Evolutionary conservation across 1,140 invertebrate species (phyloP).

Genomic region (Apis florea): DNA sequence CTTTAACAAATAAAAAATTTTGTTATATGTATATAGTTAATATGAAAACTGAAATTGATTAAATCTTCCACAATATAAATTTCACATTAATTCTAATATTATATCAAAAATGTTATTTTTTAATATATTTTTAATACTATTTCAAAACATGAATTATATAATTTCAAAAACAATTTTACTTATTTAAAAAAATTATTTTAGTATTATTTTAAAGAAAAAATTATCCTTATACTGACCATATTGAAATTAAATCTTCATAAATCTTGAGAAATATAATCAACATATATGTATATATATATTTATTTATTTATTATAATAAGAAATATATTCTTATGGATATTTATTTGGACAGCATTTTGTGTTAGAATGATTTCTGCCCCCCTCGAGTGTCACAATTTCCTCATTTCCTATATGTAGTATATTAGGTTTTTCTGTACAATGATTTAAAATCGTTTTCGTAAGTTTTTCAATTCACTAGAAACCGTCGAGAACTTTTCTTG

Average conservation of each 20-base stretch:
- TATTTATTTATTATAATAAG: conserved; percentile 17
- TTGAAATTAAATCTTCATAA: conserved; percentile 46
- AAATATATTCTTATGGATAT: conserved; percentile 8
- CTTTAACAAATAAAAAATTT: conserved; percentile 82
- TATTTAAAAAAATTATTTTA: neutral
- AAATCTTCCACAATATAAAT: neutral
- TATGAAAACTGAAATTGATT: neutral
- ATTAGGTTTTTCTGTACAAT: neutral
- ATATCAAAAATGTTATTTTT: neutral
- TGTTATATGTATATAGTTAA: neutral
- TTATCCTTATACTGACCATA: conserved; percentile 50
- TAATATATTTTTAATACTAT: neutral
- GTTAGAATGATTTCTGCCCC: conserved; percentile 3
- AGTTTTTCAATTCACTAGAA: neutral
- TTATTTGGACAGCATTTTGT: conserved; percentile 8
- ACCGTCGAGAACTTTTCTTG: conserved; percentile 10
- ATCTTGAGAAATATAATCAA: conserved; percentile 37
- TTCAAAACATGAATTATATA: neutral
- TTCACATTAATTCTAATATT: neutral
- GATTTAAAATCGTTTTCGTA: neutral
- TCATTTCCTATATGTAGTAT: conserved; percentile 9
- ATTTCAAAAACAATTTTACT: neutral
- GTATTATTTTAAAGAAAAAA: neutral
- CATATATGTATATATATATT: neutral
- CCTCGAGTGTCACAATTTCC: conserved; percentile 12